phyloP scores from a whole-genome alignment of 2,888 invertebrate genomes.

The Labia minor region DNA sequence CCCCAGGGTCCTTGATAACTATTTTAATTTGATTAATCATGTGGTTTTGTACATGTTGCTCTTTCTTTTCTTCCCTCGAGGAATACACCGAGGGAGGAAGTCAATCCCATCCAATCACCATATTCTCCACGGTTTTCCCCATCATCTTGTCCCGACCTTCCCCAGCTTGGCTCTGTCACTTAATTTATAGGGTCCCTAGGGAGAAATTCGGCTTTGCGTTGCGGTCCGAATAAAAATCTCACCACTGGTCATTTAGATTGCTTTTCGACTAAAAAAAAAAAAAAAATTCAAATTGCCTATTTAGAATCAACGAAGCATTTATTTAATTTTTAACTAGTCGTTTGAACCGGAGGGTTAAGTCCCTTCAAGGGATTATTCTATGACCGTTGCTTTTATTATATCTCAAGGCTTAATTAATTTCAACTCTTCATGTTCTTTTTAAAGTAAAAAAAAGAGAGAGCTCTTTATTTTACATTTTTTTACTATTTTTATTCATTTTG shows the following conservation, averaged over 20 bases:
- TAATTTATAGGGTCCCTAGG: slow-evolving; percentile 22
- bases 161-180: slow-evolving; percentile 14
- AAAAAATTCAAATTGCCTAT: background rate
- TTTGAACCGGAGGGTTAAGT: background rate
- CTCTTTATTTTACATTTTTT: no score
- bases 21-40: slow-evolving; percentile 13
- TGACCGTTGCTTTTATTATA: no score
- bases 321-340: background rate
- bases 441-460: no score
- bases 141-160: no score
- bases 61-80: background rate
- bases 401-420: no score
- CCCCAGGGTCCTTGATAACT: background rate
- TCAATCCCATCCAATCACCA: no score
- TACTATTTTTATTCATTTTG: no score
- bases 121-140: no score
- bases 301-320: slow-evolving; percentile 13
- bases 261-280: background rate
- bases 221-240: slow-evolving; percentile 13
- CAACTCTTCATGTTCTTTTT: no score
- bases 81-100: background rate
- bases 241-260: slow-evolving; percentile 1
- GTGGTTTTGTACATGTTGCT: slow-evolving; percentile 8
- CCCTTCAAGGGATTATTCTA: no score
- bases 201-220: slow-evolving; percentile 17